These are phyloP conservation scores for Sminthurides bifidus DNA, from an alignment of 1,140 invertebrate species.

Conservation along the genomic window DNA sequence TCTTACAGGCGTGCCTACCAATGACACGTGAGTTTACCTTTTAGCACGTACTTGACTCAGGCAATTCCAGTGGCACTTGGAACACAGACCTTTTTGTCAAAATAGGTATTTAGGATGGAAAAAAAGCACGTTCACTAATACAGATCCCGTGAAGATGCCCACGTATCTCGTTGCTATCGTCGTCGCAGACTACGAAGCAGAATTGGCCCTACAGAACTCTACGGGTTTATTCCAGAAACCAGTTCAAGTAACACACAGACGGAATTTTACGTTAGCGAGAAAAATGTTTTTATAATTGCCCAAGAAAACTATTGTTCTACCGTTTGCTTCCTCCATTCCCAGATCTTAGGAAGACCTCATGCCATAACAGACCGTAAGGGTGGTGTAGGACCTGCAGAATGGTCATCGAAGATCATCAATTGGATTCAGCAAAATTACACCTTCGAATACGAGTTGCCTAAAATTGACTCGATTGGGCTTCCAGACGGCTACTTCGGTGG, in stretches of 20 bases:
- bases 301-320: not conserved
- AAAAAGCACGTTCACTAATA: too few species aligned
- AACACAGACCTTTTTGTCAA: too few species aligned
- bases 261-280: too few species aligned
- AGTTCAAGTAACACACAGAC: slow-evolving; percentile 11
- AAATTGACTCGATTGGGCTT: slow-evolving; percentile 25
- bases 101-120: too few species aligned
- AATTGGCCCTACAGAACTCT: not conserved
- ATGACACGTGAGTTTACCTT: too few species aligned
- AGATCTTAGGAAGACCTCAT: not conserved
- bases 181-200: slow-evolving; percentile 54
- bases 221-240: slow-evolving; percentile 6
- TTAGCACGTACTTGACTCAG: too few species aligned
- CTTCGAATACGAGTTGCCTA: slow-evolving; percentile 17
- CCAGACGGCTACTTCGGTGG: slow-evolving; percentile 6
- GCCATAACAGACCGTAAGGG: slow-evolving; percentile 1
- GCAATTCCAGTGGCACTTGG: too few species aligned
- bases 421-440: slow-evolving; percentile 21
- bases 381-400: slow-evolving; percentile 10
- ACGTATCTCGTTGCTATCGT: slow-evolving; percentile 69
- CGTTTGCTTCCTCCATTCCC: slow-evolving; percentile 1
- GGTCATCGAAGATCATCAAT: slow-evolving; percentile 13
- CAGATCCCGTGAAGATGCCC: slow-evolving; percentile 47
- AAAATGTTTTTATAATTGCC: not conserved
- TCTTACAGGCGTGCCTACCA: too few species aligned